Evolutionary conservation across 1,140 invertebrate genomes (phyloP).

Genomic region (Trichonephila inaurata): DNA sequence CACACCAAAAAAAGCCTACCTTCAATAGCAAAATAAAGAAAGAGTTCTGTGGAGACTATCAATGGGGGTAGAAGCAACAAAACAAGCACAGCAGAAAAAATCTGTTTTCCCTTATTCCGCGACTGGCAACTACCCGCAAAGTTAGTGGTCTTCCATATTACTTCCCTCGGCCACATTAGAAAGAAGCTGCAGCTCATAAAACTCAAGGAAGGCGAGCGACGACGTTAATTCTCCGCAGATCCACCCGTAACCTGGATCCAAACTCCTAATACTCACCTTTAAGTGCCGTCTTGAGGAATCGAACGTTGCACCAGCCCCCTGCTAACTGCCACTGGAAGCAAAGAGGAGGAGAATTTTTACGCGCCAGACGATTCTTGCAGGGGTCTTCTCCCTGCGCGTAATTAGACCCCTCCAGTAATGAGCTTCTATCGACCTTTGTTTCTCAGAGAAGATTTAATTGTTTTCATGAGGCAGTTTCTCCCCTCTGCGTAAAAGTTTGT

Average conservation of each 20-base stretch:
- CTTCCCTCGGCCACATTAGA: slow-evolving; percentile 12
- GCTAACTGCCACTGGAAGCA: slow-evolving; percentile 1
- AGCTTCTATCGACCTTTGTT: slow-evolving; percentile 53
- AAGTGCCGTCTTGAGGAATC: slow-evolving; percentile 56
- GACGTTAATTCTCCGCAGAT: slow-evolving; percentile 55
- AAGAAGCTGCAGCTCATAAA: slow-evolving; percentile 32
- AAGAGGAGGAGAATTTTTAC: slow-evolving; percentile 48
- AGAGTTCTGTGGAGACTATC: not conserved
- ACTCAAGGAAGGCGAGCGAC: not conserved
- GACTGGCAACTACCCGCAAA: not conserved
- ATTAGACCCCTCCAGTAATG: slow-evolving; percentile 46
- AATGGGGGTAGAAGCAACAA: not conserved
- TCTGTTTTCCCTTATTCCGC: not conserved
- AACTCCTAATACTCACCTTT: slow-evolving; percentile 52
- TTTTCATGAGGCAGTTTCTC: slow-evolving; percentile 1
- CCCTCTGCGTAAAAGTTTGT: not conserved
- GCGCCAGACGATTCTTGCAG: slow-evolving; percentile 39
- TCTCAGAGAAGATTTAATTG: slow-evolving; percentile 37
- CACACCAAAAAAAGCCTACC: no score
- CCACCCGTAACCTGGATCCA: slow-evolving; percentile 59
- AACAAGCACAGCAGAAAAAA: not conserved
- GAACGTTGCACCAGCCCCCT: slow-evolving; percentile 14
- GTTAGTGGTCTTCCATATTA: slow-evolving; percentile 21
- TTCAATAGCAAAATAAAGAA: no score
- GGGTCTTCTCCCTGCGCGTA: not conserved